Evolutionary conservation across 2,113 vertebrate genomes (phyloP), one percentile per base, ranked within the genome.

Genomic region (Triplophysa siluroides): DNA sequence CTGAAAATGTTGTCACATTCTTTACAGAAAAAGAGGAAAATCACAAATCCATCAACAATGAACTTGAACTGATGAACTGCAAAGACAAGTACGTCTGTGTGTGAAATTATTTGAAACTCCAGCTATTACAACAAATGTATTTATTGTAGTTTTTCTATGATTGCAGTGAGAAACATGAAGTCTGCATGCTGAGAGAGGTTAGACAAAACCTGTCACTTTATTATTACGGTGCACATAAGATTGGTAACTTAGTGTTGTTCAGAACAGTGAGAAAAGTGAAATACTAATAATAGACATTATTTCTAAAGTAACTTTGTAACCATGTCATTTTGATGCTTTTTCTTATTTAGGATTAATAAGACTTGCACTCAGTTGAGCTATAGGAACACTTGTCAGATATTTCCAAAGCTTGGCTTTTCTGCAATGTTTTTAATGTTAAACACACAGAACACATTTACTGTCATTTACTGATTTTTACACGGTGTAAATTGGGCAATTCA

Each of bases 111-210:
- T 24, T 45, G 33, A 26, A 61, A 8, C 3, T 33, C 4, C 23
- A 21, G 11, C 29, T 63, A 18, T 29, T 16, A 52, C 41, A 47
- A 5, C n/a, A 8, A 56, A 2, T 2, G 8, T 63, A 54, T 78
- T 64, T 21, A 41, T 54, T 18, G 47, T 19, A 14, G 4, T 47
- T 47, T 54, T 11, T 74, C 8, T 64, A 33, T 87, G 33, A 50
- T 67, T 70, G 93, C 83, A 88, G 89, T 19, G 84, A 91, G 6
- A 90, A 91, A 69, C 86, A 90, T 80, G 93, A 95, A 75, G 86
- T 94, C 63, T 88, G 86, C 65, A 91, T 93, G 45, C 83, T 95
- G 47, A 90, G 90, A 70, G 95, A 97, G 94, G 97, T 98, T 93
- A 88, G 86, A 83, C 16, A 0, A 63, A 19, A 62, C 45, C 9